Conservation (phyloP, 2,113 vertebrate genomes). For the Phalacrocorax brasilianus region DNA sequence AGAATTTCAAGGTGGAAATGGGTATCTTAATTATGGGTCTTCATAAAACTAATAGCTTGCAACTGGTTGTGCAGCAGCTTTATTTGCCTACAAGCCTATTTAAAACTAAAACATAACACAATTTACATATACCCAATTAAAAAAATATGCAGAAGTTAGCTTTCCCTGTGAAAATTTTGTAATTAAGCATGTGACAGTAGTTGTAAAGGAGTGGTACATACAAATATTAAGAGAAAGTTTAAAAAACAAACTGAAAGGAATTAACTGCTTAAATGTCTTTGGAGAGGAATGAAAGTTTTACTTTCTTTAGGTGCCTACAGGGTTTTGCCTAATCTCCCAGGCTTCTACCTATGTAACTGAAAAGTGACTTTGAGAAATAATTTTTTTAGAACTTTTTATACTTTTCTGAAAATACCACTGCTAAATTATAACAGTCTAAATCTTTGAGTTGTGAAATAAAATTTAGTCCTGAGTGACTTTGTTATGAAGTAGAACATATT, state of each 20-base stretch:
- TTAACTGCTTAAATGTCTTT: background rate
- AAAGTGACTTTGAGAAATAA: background rate
- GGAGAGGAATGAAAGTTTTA: background rate
- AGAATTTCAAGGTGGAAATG: background rate
- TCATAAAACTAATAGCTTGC: background rate
- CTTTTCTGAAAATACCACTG: background rate
- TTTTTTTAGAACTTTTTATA: background rate
- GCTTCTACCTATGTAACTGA: background rate
- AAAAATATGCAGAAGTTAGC: background rate
- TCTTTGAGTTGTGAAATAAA: background rate
- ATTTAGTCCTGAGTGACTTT: background rate
- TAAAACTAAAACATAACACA: background rate
- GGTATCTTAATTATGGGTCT: background rate
- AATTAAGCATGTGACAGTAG: background rate
- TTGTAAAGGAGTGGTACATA: background rate
- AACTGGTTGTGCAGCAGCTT: background rate
- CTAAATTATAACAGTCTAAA: background rate
- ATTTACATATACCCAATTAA: background rate
- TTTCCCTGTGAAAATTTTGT: background rate
- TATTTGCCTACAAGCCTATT: background rate
- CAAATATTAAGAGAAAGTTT: background rate
- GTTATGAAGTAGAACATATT: background rate
- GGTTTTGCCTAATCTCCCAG: background rate
- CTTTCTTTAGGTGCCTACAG: background rate
- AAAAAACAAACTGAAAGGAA: background rate